Evolutionary conservation across 2,797 vertebrate genomes (phyloP).

Genomic region (Anniella stebbinsi): DNA sequence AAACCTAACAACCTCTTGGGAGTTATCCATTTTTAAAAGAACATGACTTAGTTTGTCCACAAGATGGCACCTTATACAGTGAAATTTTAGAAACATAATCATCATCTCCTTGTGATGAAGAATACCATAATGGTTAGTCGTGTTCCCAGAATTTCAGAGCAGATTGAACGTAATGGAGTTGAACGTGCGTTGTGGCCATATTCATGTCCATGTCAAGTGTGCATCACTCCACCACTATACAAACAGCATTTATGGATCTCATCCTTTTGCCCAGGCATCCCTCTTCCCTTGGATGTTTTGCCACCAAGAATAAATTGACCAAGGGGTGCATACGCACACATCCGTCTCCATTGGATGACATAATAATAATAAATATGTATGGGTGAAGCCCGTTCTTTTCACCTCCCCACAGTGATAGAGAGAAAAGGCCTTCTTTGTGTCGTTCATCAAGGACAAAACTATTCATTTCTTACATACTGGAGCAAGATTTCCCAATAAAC

Average conservation of each 20-base stretch:
- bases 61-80: slow-evolving; percentile 60
- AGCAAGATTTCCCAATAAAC: too few relatives aligned
- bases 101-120: background rate
- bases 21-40: background rate
- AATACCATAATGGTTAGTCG: accelerated
- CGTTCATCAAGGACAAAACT: too few relatives aligned
- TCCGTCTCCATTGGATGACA: background rate
- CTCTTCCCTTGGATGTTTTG: background rate
- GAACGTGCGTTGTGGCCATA: background rate
- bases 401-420: too few relatives aligned
- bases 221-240: background rate
- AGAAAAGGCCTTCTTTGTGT: too few relatives aligned
- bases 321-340: background rate
- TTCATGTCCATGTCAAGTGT: too few relatives aligned
- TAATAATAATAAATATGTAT: background rate
- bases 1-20: background rate
- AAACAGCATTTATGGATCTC: background rate
- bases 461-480: too few relatives aligned
- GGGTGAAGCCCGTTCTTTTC: too few relatives aligned
- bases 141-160: background rate
- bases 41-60: slow-evolving; percentile 37
- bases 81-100: background rate
- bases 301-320: background rate
- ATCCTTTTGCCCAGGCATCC: background rate
- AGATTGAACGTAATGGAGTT: background rate